Base-by-base conservation (phyloP, 2,113 vertebrate species). In the Malurus cyaneus region DNA sequence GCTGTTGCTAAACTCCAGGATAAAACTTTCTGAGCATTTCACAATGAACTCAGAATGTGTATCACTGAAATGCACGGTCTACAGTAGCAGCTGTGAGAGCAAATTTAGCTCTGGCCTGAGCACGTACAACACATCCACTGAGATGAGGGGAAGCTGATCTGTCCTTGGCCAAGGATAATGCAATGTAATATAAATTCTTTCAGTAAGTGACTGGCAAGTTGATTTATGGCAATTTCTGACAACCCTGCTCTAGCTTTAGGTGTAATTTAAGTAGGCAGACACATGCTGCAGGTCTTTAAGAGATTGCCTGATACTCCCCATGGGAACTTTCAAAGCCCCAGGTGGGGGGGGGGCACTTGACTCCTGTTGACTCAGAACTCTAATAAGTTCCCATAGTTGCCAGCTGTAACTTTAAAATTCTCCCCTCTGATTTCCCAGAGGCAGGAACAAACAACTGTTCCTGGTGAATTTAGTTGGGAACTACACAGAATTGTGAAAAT, bases 1-100 rank as follows among this genome's bases (percentile, higher is more conserved):
- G 70, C 67, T 86, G 64, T 82, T 84, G 72, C 76, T 94, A 86
- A 64, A 88, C 76, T 93, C 78, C 69, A 72, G 60, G 65, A 60
- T 76, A 61, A 89, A 67, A 36, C 46, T 65, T 82, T 61, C 31
- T 47, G 69, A 86, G 56, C 65, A 28, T 57, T 81, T 72, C 31
- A 54, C 41, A 80, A 52, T 19, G 25, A 62, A 64, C 52, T 89
- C 78, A 20, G 0, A 54, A 53, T 31, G 12, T 16, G 16, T 54
- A n/a, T 94, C 59, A 89, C 50, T 62, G 91, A 88, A 67, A 80
- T 21, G 49, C 41, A 56, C 8, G 11, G 31, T 47, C 88, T 65
- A 50, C 3, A 6, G 26, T 2, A 78, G 72, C 4, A 80, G 49
- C 52, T 41, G 17, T 26, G 39, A 67, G 26, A 72, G 42, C 42